Conservation (phyloP, 2,113 vertebrate genomes). For the Centropristis striata region DNA sequence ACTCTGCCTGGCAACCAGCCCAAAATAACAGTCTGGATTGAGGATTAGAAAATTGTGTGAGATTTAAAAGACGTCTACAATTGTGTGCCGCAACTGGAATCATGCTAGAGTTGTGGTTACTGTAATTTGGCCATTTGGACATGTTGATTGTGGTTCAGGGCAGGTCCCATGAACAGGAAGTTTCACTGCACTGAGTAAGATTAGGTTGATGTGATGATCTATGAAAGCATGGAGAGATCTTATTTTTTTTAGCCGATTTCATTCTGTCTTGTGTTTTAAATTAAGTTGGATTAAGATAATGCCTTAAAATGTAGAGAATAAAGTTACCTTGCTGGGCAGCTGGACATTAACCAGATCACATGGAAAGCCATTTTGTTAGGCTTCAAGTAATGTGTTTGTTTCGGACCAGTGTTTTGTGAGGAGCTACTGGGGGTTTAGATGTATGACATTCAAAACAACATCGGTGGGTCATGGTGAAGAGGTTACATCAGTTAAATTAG, state of each 20-base stretch:
- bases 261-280: too few species aligned
- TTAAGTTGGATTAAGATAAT: too few species aligned
- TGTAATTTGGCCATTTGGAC: slow-evolving; percentile 41
- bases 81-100: slow-evolving; percentile 23
- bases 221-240: neutral
- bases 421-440: too few species aligned
- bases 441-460: too few species aligned
- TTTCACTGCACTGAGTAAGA: neutral
- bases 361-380: too few species aligned
- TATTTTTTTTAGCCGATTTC: neutral
- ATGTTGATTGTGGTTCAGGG: slow-evolving; percentile 38
- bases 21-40: slow-evolving; percentile 62
- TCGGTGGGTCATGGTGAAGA: too few species aligned
- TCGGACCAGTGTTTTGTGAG: too few species aligned
- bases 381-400: too few species aligned
- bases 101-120: slow-evolving; percentile 36
- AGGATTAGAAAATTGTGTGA: slow-evolving; percentile 48
- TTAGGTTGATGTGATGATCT: neutral
- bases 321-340: too few species aligned
- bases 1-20: slow-evolving; percentile 50
- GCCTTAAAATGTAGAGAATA: too few species aligned
- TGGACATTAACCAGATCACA: too few species aligned
- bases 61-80: slow-evolving; percentile 40
- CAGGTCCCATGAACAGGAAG: slow-evolving; percentile 14
- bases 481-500: too few species aligned